phyloP scores from a whole-genome alignment of 1,140 invertebrate genomes.

The Ylistrum balloti region DNA sequence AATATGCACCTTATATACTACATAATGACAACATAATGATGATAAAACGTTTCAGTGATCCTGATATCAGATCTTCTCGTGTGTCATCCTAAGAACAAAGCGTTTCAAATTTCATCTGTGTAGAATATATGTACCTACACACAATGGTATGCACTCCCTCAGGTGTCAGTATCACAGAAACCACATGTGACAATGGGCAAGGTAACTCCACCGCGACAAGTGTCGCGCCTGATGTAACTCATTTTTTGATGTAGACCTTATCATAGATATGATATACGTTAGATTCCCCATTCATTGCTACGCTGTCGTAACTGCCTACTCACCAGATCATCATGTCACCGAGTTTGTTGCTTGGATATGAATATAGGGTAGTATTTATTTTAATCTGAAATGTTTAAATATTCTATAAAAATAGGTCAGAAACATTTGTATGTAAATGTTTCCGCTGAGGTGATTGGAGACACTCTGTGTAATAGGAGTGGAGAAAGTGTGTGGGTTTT shows the following conservation, averaged over 20 bases:
- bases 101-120: background rate
- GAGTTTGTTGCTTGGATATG: background rate
- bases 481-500: background rate
- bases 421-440: background rate
- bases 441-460: background rate
- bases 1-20: background rate
- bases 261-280: conserved; percentile 8
- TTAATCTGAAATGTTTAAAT: conserved; percentile 13
- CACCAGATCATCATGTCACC: background rate
- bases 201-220: background rate
- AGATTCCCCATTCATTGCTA: background rate
- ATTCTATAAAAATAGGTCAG: conserved; percentile 39
- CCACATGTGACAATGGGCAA: background rate
- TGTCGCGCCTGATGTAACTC: conserved; percentile 1
- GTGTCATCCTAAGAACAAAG: background rate
- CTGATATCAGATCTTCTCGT: background rate
- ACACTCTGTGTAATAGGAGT: background rate
- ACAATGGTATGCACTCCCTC: conserved; percentile 14
- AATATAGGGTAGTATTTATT: background rate
- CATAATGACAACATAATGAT: background rate
- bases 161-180: background rate
- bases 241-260: background rate
- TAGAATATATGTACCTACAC: background rate
- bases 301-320: background rate
- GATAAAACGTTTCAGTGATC: conserved; percentile 13